Base-by-base conservation (phyloP, 1,140 invertebrate species). In the Drosophila murphyi region DNA sequence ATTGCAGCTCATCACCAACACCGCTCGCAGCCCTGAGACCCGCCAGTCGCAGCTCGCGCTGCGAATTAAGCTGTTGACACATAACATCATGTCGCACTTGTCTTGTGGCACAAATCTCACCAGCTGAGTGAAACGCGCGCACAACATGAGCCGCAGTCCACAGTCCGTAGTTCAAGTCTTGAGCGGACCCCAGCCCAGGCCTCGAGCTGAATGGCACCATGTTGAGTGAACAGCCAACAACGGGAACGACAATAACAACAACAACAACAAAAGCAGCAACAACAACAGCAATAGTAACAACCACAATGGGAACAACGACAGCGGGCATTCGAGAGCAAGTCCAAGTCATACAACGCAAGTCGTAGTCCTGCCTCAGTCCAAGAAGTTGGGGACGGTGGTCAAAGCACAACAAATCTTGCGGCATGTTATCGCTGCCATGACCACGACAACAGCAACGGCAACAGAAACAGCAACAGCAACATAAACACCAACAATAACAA, bases 31-130 rank as follows among this genome's bases (percentile, higher is more conserved):
- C 51, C 60, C 62, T 20, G 20, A 20, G 52, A 34, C 51, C 20
- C 20, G 20, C 20, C 20, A 20, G 20, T 35, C 2, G 52, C 51
- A 52, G 59, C 62, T 75, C 77, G 87, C 77, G 72, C 83, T 85
- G 80, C 80, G 85, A 88, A 88, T 88, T 88, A 88, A 88, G 85
- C 85, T 88, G 85, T 88, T 88, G 85, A 88, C 85, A 88, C 85
- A 88, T 90, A 88, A 88, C 85, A 88, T 88, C 85, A 88, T 88
- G 85, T 88, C 85, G 85, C 85, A 88, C 85, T 88, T 88, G 83
- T 88, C 85, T 90, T 29, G 63, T 88, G 85, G 85, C 85, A 88
- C 85, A 88, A 88, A 88, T 88, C 85, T 88, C 86, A 73, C 83
- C 80, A 89, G 85, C 85, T 89, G 85, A 88, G 85, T 85, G 85